Evolutionary conservation across 2,888 invertebrate genomes (phyloP), one percentile per base, ranked within the genome.

Genomic region (Dilophus febrilis): DNA sequence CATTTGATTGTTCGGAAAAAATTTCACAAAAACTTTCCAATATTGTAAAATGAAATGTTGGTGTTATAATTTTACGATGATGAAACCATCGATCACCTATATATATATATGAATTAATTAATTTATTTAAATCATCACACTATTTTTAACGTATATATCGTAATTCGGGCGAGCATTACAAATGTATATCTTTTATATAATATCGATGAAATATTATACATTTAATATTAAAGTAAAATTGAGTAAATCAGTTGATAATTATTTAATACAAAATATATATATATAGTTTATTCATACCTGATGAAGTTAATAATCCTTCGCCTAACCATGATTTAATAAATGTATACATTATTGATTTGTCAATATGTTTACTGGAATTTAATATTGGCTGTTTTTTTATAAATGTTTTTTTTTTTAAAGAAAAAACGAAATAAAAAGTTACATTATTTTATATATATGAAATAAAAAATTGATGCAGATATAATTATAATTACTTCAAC

Each of bases 11-110:
- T 32, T 56, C 50, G 10, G 51, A 48, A 50, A 64, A 58, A 3
- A 57, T 49, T 3, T 52, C 50, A 3, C 55, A 47, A 46, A 61
- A 64, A 3, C 58, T 53, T 31, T 61, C 57, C 10, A 64, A 47
- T 14, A 61, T 53, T 39, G 55, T 55, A 44, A 58, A 53, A 45
- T 64, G 63, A 47, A 64, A 64, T 4, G 61, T 56, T 6, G 63
- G 60, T 1, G 58, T 62, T 14, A 64, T 59, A 39, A 64, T 47
- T 49, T 58, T 61, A 32, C 64, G 51, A 39, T 60, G 57, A 1
- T 53, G 50, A 18, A 53, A 49, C 64, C 64, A 64, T 47, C 57
- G 55, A 28, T 54, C 47, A 18, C 63, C 64, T 61, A 39, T 17
- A 41, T 32, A 17, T 16, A 6, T 16, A 19, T 35, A 28, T 32